Evolutionary conservation across 2,113 vertebrate species (phyloP), one percentile per base, ranked within the genome.

Genomic region (Misgurnus anguillicaudatus): DNA sequence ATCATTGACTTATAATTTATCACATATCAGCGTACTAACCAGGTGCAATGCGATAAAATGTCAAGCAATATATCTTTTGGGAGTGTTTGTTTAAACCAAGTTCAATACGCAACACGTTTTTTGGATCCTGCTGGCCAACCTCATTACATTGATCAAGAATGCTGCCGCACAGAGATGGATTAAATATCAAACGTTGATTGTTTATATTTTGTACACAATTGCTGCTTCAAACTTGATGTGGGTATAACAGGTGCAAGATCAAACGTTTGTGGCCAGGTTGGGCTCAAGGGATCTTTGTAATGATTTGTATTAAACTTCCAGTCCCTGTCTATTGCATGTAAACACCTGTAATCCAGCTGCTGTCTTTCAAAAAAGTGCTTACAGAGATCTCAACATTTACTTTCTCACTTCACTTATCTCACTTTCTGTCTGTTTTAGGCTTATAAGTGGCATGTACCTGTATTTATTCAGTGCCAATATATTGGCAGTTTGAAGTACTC

Each of bases 321-420:
- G 39, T 76, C 72, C n/a, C 47, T 75, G 17, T 55, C 41, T 24
- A 69, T 24, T 69, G 39, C 61, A 8, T 65, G 16, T 80, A 77
- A 77, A 83, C 60, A 83, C 72, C 69, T 78, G 69, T 82, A 53
- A 78, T 24, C 39, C 42, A 42, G 9, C 62, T 58, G 6, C 13
- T 5, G 24, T 61, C 42, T 14, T 7, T 8, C 38, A 63, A 2
- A 62, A 24, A 77, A 39, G 21, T 3, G 3, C 21, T n/a, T n/a
- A n/a, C n/a, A n/a, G n/a, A n/a, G n/a, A n/a, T n/a, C n/a, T 71
- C 24, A 31, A 31, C 36, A 0, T 14, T 53, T 4, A 5, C 31
- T 53, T 5, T 53, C 31, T 3, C 67, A 38, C 67, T 53, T 38
- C 21, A 51, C 24, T 53, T 53, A 70, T 55, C 68, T 63, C 63